These are phyloP conservation scores for Bostrychus sinensis DNA, from an alignment of 2,113 vertebrate genomes.

Conservation along the genomic window DNA sequence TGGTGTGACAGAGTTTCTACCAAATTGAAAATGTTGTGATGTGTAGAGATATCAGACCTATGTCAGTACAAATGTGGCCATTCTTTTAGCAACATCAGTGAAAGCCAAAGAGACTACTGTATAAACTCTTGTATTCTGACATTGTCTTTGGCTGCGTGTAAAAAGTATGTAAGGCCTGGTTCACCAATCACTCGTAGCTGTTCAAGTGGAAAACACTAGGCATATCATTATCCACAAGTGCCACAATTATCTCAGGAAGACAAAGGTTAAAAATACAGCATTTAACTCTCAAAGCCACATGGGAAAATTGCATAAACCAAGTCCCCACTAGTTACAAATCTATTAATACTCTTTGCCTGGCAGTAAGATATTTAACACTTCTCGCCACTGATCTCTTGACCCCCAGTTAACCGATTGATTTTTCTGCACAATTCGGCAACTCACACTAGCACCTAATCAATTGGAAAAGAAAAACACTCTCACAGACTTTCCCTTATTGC, in stretches of 20 bases:
- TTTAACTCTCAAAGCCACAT: background rate
- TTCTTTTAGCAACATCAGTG: no score
- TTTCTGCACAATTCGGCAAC: background rate
- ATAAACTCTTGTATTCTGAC: no score
- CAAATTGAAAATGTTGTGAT: no score
- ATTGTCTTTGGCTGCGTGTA: no score
- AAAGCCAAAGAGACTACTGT: no score
- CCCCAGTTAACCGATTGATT: background rate
- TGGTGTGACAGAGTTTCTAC: no score
- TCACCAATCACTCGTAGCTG: no score
- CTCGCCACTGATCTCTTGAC: background rate
- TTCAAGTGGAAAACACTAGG: no score
- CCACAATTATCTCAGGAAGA: background rate
- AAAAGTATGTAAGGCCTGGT: no score
- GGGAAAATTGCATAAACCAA: background rate
- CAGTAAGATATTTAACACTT: background rate
- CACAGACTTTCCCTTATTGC: background rate
- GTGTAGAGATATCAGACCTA: background rate
- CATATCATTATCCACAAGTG: background rate
- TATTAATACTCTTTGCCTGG: background rate
- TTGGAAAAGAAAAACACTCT: background rate
- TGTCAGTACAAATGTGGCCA: no score
- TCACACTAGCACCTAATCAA: constrained; percentile 1
- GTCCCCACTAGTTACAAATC: background rate
- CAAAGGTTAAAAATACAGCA: background rate